Conservation (phyloP, 2,797 vertebrate genomes). For the Petrocephalus sullivani region DNA sequence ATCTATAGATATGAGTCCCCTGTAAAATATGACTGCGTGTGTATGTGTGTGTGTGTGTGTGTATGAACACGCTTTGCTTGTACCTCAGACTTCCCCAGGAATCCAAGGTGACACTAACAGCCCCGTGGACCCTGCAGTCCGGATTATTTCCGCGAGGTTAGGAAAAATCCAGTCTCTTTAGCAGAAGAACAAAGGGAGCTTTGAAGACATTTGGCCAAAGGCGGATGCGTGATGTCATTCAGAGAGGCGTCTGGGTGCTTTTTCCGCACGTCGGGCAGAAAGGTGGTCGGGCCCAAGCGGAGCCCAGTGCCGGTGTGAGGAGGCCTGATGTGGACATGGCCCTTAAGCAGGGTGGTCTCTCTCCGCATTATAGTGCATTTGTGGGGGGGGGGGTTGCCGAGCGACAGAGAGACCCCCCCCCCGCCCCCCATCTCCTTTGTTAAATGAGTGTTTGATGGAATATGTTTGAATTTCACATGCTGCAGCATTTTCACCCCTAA, state of each 20-base stretch:
- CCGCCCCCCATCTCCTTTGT: neutral
- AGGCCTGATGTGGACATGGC: neutral
- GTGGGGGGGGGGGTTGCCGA: neutral
- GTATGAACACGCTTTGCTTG: neutral
- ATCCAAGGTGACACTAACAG: neutral
- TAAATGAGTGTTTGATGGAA: neutral
- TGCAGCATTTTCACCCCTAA: neutral
- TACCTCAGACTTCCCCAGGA: neutral
- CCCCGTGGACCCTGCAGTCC: neutral
- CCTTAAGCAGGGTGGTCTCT: neutral
- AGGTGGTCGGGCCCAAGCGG: neutral
- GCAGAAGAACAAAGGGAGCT: slow-evolving; percentile 25
- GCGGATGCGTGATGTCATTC: slow-evolving; percentile 18
- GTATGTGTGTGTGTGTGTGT: neutral
- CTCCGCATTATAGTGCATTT: neutral
- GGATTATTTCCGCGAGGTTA: slow-evolving; percentile 21
- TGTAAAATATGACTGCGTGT: neutral
- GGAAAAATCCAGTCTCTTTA: slow-evolving; percentile 22
- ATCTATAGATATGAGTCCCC: too few relatives aligned
- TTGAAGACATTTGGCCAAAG: slow-evolving; percentile 35
- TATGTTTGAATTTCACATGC: neutral
- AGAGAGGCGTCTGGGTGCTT: slow-evolving; percentile 18
- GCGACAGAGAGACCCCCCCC: neutral
- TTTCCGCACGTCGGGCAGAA: slow-evolving; percentile 29
- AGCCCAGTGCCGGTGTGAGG: neutral